phyloP scores from a whole-genome alignment of 2,797 vertebrate genomes.

The Malurus leucopterus region DNA sequence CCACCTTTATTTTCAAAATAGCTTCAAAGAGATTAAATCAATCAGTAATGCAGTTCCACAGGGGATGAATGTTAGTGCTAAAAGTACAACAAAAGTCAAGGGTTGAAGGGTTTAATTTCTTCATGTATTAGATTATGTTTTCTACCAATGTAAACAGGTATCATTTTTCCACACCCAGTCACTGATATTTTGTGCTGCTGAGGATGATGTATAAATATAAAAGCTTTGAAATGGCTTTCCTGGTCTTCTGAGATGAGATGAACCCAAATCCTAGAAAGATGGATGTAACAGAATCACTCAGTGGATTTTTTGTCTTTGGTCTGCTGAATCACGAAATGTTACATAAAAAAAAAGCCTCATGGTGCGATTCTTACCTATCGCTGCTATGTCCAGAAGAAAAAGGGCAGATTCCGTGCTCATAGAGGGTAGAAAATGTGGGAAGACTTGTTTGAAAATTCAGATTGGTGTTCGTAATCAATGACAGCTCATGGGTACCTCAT shows the following conservation, averaged over 20 bases:
- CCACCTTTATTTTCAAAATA: neutral
- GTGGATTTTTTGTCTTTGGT: neutral
- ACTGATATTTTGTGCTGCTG: neutral
- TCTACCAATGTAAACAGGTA: neutral
- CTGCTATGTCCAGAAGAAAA: neutral
- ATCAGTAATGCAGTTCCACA: neutral
- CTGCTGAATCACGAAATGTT: neutral
- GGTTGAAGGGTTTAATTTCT: neutral
- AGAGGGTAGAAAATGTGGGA: neutral
- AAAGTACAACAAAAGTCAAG: neutral
- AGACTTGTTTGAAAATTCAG: neutral
- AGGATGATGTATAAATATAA: neutral
- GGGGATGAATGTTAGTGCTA: neutral
- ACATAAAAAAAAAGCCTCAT: neutral
- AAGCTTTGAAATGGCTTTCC: neutral
- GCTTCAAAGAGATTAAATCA: neutral
- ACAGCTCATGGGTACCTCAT: neutral
- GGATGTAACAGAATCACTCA: neutral
- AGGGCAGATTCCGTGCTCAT: neutral
- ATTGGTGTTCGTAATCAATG: neutral
- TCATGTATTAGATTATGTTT: neutral
- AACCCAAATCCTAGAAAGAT: neutral
- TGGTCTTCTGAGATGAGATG: neutral
- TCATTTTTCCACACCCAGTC: constrained; percentile 6
- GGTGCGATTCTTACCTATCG: neutral